Percentiles rank a stretch among this genome's conserved stretches.
phyloP scores from a whole-genome alignment of 2,888 invertebrate genomes.

The Caenorhabditis sinica region DNA sequence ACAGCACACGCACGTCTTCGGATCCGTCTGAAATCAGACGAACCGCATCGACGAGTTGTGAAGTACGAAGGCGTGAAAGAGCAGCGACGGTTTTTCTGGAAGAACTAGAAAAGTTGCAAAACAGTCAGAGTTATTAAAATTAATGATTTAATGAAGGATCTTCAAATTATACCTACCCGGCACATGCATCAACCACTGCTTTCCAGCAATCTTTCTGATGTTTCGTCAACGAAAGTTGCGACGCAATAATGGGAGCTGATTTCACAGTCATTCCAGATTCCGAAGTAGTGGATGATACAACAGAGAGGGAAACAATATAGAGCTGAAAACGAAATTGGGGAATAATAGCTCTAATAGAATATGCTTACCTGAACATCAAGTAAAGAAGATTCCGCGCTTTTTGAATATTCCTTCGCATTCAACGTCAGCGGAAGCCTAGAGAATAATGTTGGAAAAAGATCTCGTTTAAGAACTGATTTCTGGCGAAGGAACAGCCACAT shows the following conservation, averaged over 20 bases:
- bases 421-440: constrained; percentile 22
- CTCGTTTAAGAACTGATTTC: constrained; percentile 14
- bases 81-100: constrained; percentile 41
- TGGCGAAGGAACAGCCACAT: constrained; percentile 42
- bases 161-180: constrained; percentile 25
- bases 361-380: constrained; percentile 47
- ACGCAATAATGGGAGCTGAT: constrained; percentile 14
- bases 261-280: constrained; percentile 52
- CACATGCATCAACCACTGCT: constrained; percentile 34
- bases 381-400: constrained; percentile 37
- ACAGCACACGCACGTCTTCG: constrained; percentile 68
- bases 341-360: not conserved
- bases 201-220: constrained; percentile 63
- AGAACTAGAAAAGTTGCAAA: not conserved
- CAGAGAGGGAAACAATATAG: constrained; percentile 45
- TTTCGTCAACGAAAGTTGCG: constrained; percentile 58
- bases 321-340: constrained; percentile 27
- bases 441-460: constrained; percentile 30
- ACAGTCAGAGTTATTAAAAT: not conserved
- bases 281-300: constrained; percentile 43
- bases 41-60: constrained; percentile 59
- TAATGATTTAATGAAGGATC: not conserved
- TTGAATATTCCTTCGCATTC: constrained; percentile 13
- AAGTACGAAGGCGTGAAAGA: constrained; percentile 46
- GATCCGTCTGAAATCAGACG: constrained; percentile 59